A percentile compares a stretch with the other conserved stretches of the same genome.
Conservation (phyloP, 1,140 invertebrate species). For the Ectropis grisescens region DNA sequence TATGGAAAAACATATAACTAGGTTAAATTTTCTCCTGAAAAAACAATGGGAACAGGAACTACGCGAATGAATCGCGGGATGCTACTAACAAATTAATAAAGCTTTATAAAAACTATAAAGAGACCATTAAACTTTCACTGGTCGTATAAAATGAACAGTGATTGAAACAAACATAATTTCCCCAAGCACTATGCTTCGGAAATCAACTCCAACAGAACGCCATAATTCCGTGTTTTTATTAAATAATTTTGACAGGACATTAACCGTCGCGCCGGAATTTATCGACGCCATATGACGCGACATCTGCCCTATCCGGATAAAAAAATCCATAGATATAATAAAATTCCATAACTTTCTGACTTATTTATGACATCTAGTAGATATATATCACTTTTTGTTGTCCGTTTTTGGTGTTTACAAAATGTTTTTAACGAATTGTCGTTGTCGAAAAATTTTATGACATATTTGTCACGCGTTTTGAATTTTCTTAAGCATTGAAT, state of each 20-base stretch:
- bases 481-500: not conserved
- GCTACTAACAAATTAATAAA: too few relatives aligned
- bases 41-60: too few relatives aligned
- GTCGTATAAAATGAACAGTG: not conserved
- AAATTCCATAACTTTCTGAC: slow-evolving; percentile 11
- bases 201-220: too few relatives aligned
- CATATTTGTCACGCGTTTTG: not conserved
- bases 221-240: too few relatives aligned
- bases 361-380: slow-evolving; percentile 7
- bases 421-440: not conserved
- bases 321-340: too few relatives aligned
- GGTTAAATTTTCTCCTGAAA: too few relatives aligned
- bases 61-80: too few relatives aligned
- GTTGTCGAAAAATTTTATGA: not conserved
- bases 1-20: too few relatives aligned
- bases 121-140: too few relatives aligned
- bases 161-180: not conserved
- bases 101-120: too few relatives aligned
- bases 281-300: slow-evolving; percentile 15
- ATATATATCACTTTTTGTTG: slow-evolving; percentile 4
- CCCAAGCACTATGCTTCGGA: too few relatives aligned
- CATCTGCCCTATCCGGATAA: slow-evolving; percentile 14
- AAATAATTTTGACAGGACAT: too few relatives aligned
- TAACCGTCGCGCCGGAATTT: not conserved
- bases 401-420: not conserved